Conservation (phyloP, 2,797 vertebrate genomes). For the Coendou prehensilis region DNA sequence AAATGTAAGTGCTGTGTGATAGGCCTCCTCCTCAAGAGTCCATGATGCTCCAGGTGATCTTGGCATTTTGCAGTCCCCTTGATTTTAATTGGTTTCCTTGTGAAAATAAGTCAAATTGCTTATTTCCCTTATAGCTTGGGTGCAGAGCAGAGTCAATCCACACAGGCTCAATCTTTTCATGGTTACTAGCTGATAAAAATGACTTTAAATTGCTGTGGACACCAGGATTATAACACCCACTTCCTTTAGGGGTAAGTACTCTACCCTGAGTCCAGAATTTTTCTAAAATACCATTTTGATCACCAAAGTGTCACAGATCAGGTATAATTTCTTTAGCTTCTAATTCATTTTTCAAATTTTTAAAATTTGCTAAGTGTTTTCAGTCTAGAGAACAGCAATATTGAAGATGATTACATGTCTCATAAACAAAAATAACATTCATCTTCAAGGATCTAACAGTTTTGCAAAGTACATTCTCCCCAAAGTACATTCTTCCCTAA, state of each 20-base stretch:
- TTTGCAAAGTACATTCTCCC: constrained; percentile 52
- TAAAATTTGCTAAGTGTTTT: constrained; percentile 6
- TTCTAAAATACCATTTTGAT: constrained; percentile 10
- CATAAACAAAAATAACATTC: constrained; percentile 67
- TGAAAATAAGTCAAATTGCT: constrained; percentile 63
- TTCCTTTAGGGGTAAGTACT: constrained; percentile 2
- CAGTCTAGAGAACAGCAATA: constrained; percentile 1
- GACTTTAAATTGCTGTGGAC: constrained; percentile 33
- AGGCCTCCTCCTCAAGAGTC: not conserved
- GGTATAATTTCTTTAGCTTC: not conserved
- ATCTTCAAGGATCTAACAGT: constrained; percentile 39
- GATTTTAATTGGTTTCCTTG: constrained; percentile 68
- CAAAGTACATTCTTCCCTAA: constrained; percentile 42
- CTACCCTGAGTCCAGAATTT: constrained; percentile 35
- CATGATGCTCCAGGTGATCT: not conserved
- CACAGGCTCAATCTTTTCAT: not conserved
- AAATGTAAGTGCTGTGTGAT: not conserved
- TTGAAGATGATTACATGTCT: constrained; percentile 9
- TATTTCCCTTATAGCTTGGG: constrained; percentile 15
- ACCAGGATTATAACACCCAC: not conserved
- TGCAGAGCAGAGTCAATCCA: constrained; percentile 30
- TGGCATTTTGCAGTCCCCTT: constrained; percentile 29
- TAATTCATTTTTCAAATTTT: constrained; percentile 39
- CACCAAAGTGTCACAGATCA: constrained; percentile 23
- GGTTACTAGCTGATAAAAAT: constrained; percentile 34